Conservation (phyloP, 2,888 invertebrate genomes). For the Lasiommata megera region DNA sequence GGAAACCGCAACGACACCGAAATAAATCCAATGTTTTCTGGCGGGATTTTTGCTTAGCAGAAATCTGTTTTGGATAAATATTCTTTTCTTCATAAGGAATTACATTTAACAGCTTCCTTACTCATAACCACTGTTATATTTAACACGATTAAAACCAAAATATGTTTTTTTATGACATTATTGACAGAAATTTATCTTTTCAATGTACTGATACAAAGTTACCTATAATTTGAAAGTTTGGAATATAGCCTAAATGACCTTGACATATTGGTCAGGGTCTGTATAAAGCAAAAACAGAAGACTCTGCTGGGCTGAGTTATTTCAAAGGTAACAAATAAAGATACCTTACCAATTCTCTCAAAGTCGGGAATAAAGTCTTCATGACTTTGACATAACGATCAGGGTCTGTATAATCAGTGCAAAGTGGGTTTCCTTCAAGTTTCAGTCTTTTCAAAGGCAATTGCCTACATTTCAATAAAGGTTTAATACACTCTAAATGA, state of each 20-base stretch:
- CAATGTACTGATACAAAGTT: too few relatives aligned
- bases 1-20: too few relatives aligned
- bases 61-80: too few relatives aligned
- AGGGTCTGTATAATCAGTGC: conserved; percentile 82
- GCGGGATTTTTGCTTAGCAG: too few relatives aligned
- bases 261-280: conserved; percentile 81
- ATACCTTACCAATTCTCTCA: conserved; percentile 73
- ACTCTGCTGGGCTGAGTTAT: neutral
- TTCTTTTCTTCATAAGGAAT: too few relatives aligned
- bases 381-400: conserved; percentile 81
- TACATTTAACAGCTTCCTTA: too few relatives aligned
- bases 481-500: conserved; percentile 41
- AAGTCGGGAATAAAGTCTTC: conserved; percentile 72
- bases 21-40: too few relatives aligned
- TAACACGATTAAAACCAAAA: too few relatives aligned
- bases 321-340: neutral
- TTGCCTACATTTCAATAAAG: conserved; percentile 48
- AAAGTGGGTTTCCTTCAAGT: conserved; percentile 87
- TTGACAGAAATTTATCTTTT: too few relatives aligned
- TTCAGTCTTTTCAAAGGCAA: conserved; percentile 74
- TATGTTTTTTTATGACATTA: too few relatives aligned
- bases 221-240: conserved; percentile 75
- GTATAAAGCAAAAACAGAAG: conserved; percentile 84
- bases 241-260: conserved; percentile 74
- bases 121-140: too few relatives aligned